Conservation (phyloP, 2,797 vertebrate species). For the Centropyge bicolor region DNA sequence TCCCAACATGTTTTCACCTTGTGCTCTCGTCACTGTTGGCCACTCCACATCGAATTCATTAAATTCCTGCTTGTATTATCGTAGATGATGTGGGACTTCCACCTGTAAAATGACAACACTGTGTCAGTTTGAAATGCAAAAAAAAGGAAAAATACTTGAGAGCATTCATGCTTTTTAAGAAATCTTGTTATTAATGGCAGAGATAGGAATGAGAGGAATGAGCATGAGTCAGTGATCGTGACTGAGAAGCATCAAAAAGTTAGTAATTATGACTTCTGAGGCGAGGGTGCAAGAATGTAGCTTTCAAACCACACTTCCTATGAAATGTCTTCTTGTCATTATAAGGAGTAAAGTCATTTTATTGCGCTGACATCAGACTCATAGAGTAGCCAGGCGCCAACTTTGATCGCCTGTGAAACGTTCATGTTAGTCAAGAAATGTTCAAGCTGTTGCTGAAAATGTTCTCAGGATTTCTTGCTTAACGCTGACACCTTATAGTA, state of each 20-base stretch:
- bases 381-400: background rate
- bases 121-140: background rate
- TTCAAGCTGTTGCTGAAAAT: background rate
- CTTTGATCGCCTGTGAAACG: background rate
- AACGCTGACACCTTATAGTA: background rate
- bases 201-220: slow-evolving; percentile 7
- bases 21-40: slow-evolving; percentile 44
- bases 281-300: background rate
- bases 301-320: slow-evolving; percentile 12
- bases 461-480: background rate
- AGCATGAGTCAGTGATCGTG: slow-evolving; percentile 20
- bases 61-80: slow-evolving; percentile 47
- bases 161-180: background rate
- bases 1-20: slow-evolving; percentile 29
- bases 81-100: slow-evolving; percentile 74
- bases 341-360: background rate
- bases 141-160: background rate
- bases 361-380: background rate
- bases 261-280: slow-evolving; percentile 9
- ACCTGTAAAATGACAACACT: slow-evolving; percentile 68
- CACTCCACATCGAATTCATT: slow-evolving; percentile 11
- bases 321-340: background rate
- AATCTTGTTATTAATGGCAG: background rate
- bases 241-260: slow-evolving; percentile 14
- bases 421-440: background rate